A percentile compares a stretch with the other conserved stretches of the same genome.
Conservation (phyloP, 2,888 invertebrate species). For the Rugalucina vietnamica region DNA sequence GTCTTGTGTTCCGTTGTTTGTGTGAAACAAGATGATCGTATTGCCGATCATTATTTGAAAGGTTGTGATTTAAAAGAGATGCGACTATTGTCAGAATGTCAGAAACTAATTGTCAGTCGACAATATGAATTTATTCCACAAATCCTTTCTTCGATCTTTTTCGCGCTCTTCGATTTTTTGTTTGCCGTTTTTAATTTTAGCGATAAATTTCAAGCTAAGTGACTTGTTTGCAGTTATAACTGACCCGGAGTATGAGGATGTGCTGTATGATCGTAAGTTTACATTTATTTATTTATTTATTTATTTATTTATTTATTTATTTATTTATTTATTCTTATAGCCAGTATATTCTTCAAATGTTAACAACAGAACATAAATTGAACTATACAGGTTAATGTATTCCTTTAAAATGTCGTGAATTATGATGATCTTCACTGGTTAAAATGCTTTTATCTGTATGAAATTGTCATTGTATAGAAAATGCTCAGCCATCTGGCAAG, state of each 20-base stretch:
- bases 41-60: background rate
- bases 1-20: too few species aligned
- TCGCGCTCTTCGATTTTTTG: background rate
- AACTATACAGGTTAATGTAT: too few species aligned
- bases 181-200: background rate
- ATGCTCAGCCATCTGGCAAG: too few species aligned
- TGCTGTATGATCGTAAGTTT: background rate
- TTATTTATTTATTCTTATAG: too few species aligned
- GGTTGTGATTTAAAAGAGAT: background rate
- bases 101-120: background rate
- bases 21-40: too few species aligned
- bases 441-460: too few species aligned
- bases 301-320: too few species aligned
- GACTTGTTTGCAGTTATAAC: background rate
- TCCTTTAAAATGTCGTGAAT: too few species aligned
- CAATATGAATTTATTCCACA: background rate
- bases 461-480: too few species aligned
- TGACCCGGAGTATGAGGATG: background rate
- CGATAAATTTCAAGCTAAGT: background rate
- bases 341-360: too few species aligned
- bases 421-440: too few species aligned
- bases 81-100: background rate
- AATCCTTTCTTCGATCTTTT: background rate
- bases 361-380: too few species aligned
- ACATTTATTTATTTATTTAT: background rate